Evolutionary conservation across 2,797 vertebrate species (phyloP).

Genomic region (Coluber constrictor): DNA sequence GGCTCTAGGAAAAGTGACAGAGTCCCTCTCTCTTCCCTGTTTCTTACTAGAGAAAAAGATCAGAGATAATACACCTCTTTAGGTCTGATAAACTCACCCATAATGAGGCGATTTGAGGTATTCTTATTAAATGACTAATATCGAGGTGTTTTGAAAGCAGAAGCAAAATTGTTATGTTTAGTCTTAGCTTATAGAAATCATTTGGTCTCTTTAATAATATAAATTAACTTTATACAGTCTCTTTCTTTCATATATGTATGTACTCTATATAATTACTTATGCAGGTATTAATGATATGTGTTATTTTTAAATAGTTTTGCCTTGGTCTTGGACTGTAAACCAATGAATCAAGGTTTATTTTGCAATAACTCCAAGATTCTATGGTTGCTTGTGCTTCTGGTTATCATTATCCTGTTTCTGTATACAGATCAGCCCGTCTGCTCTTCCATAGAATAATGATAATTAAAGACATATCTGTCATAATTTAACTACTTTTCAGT

Average conservation of each 20-base stretch:
- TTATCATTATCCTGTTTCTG: conserved; percentile 16
- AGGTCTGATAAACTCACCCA: neutral
- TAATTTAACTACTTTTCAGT: neutral
- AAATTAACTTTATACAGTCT: neutral
- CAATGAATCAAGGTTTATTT: conserved; percentile 13
- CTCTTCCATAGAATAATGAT: neutral
- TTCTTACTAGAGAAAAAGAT: conserved; percentile 8
- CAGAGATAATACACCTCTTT: neutral
- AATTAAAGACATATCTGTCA: conserved; percentile 13
- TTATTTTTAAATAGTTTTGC: neutral
- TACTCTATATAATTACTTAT: neutral
- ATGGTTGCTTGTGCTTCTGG: neutral
- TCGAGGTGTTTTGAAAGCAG: neutral
- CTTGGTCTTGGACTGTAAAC: neutral
- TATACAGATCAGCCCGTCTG: conserved; percentile 1
- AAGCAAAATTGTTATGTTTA: neutral
- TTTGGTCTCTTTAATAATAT: neutral
- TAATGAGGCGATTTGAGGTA: neutral
- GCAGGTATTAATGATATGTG: neutral
- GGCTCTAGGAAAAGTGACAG: conserved; percentile 34
- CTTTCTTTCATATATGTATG: neutral
- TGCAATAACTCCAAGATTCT: neutral
- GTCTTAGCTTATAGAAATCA: neutral
- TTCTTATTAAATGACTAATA: neutral
- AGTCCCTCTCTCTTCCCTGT: conserved; percentile 12